Base-by-base conservation (phyloP, 2,797 vertebrate genomes). In the Thripadectes ignobilis region DNA sequence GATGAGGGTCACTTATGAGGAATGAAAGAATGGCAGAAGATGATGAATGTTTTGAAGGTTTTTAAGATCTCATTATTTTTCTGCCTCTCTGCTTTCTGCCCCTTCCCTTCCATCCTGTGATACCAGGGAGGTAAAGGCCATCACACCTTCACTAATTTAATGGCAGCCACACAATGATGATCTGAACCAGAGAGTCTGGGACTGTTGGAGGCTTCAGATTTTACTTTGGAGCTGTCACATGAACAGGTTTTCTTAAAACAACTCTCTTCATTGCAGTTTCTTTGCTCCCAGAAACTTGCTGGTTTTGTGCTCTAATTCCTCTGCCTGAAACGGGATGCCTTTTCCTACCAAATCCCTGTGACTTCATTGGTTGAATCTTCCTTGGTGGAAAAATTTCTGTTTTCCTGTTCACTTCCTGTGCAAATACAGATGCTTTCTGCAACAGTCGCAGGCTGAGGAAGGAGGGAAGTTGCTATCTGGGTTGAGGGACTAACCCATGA, bases 401-500 rank as follows among this genome's bases (percentile, higher is more conserved):
- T n/a, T 69, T 62, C 38, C 45, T 48, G 21, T 24, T 27, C 10
- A 0, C 45, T 90, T 48, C 32, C 58, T 95, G 27, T 89, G 89
- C 59, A 78, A 92, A 93, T 63, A 46, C 0, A 2, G 54, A 12
- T 45, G 19, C 14, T 88, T 83, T 85, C 54, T 76, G 45, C 55
- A 32, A 14, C 11, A 45, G 52, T 57, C 51, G 16, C 16, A 18
- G 76, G 39, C 76, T 32, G 46, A 30, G 75, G 45, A 89, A 88
- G 52, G 41, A 52, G 38, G n/a, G 59, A 77, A 63, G 48, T n/a
- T 84, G 43, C 32, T 69, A 34, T 7, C 29, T 69, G 72, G 65
- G 36, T 24, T 80, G 71, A 88, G 49, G 94, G 54, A 43, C 91
- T 71, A 91, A 96, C 57, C 76, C 59, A 15, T 87, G 91, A 75